These are phyloP conservation scores for Euplagia quadripunctaria DNA, from an alignment of 2,888 invertebrate species.

Conservation along the genomic window DNA sequence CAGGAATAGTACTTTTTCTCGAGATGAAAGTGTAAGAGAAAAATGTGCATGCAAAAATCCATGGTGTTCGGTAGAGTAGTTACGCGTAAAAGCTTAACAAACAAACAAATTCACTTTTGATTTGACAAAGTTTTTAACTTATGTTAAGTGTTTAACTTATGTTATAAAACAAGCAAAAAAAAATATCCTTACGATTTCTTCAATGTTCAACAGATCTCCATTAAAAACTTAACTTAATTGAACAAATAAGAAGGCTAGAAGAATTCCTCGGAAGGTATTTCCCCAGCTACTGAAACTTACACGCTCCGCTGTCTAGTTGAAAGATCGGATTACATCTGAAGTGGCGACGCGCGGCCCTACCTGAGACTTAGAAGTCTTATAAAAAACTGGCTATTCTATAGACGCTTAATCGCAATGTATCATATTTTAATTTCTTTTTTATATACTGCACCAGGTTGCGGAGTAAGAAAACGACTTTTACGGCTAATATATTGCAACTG, in stretches of 20 bases:
- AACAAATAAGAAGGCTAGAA: constrained; percentile 9
- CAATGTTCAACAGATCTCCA: constrained; percentile 9
- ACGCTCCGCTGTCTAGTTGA: constrained; percentile 45
- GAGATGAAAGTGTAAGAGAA: no score
- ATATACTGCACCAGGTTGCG: no score
- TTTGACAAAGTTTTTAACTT: no score
- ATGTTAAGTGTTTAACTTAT: no score
- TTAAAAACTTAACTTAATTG: constrained; percentile 23
- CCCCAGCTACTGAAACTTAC: constrained; percentile 37
- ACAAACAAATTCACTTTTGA: no score
- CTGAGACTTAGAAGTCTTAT: constrained; percentile 42
- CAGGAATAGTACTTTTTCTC: no score
- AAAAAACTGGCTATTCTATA: constrained; percentile 9
- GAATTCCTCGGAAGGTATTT: constrained; percentile 16
- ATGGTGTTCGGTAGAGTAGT: no score
- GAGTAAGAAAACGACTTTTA: not conserved
- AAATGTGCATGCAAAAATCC: no score
- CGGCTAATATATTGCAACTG: not conserved
- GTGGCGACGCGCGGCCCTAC: constrained; percentile 36
- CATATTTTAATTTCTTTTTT: not conserved
- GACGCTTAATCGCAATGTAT: not conserved
- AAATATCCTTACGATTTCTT: not conserved
- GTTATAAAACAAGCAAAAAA: not conserved
- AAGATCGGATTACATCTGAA: constrained; percentile 52
- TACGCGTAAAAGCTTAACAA: no score